Percentiles rank a stretch among this genome's conserved stretches.
These are phyloP conservation scores for Catocala sponsa DNA, from an alignment of 2,888 invertebrate species.

Conservation along the genomic window DNA sequence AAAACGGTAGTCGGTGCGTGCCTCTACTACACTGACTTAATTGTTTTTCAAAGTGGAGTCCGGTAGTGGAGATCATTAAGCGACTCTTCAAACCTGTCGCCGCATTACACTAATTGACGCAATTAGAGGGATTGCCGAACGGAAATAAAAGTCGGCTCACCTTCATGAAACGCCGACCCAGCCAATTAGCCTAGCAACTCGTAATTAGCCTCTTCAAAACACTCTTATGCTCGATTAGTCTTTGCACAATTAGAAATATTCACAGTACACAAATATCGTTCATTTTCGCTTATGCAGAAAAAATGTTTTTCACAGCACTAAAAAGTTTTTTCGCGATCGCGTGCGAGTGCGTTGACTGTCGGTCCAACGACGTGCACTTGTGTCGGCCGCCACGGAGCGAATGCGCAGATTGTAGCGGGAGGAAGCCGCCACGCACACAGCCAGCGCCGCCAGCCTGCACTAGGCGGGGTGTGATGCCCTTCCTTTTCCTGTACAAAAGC, in stretches of 20 bases:
- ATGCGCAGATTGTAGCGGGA: slow-evolving; percentile 69
- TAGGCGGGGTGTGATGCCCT: slow-evolving; percentile 79
- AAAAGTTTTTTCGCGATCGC: slow-evolving; percentile 86
- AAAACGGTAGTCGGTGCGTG: slow-evolving; percentile 40
- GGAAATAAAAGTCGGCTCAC: slow-evolving; percentile 88
- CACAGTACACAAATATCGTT: slow-evolving; percentile 74
- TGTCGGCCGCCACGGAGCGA: slow-evolving; percentile 74
- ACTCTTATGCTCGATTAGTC: slow-evolving; percentile 72
- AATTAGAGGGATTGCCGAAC: slow-evolving; percentile 88
- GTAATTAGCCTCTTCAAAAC: slow-evolving; percentile 83
- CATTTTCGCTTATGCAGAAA: slow-evolving; percentile 64
- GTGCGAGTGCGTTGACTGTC: slow-evolving; percentile 42
- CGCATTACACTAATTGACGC: slow-evolving; percentile 88
- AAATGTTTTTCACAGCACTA: slow-evolving; percentile 71
- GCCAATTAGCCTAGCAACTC: slow-evolving; percentile 85
- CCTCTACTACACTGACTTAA: slow-evolving; percentile 53
- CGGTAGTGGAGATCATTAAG: slow-evolving; percentile 80
- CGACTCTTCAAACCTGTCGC: slow-evolving; percentile 85
- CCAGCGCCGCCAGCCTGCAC: slow-evolving; percentile 39
- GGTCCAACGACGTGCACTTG: slow-evolving; percentile 65
- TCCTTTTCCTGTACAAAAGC: slow-evolving; percentile 80
- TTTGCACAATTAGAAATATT: slow-evolving; percentile 68
- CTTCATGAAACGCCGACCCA: slow-evolving; percentile 87
- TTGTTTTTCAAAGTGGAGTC: slow-evolving; percentile 71
- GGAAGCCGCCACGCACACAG: slow-evolving; percentile 46